Evolutionary conservation across 2,113 vertebrate species (phyloP), one percentile per base, ranked within the genome.

Genomic region (Sinosuthora webbiana): DNA sequence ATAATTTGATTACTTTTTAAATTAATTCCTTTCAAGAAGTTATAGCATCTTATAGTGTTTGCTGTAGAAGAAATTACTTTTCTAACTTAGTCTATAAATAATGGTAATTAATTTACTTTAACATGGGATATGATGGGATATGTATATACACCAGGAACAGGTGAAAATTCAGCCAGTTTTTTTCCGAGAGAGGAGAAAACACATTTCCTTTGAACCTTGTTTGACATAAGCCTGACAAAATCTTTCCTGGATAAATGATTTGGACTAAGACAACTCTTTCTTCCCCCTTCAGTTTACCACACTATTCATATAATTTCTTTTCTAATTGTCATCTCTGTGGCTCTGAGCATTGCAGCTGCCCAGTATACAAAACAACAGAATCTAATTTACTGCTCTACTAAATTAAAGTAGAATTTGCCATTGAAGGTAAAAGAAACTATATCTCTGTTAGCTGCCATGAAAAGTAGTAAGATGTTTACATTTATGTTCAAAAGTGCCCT

Each of bases 341-440:
- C 50, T 93, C 57, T 89, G 56, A 85, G 56, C 55, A 57, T 42
- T 91, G 60, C 93, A 93, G 45, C 42, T 93, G 65, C 30, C 76
- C 79, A 65, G 45, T 30, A 88, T 50, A 68, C 33, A 81, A 93
- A 87, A 90, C 76, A 30, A 44, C 67, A 90, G 79, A 67, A 93
- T 42, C 10, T 86, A 75, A 86, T 82, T 81, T 90, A 63, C 33
- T 81, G 25, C 28, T 82, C 35, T 92, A 39, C 31, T 76, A 89
- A 73, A 93, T 75, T 86, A 80, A 95, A 83, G 53, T 53, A 90
- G 44, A 42, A 83, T 85, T 77, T 84, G 42, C 23, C 33, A 68
- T 1, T 83, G 63, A 68, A 69, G 47, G 19, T 27, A 73, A 78
- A 87, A 83, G 31, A 89, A 87, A 70, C 28, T 44, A 73, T 24